These are phyloP conservation scores for Mantis religiosa DNA, from an alignment of 2,888 invertebrate species.

Conservation along the genomic window DNA sequence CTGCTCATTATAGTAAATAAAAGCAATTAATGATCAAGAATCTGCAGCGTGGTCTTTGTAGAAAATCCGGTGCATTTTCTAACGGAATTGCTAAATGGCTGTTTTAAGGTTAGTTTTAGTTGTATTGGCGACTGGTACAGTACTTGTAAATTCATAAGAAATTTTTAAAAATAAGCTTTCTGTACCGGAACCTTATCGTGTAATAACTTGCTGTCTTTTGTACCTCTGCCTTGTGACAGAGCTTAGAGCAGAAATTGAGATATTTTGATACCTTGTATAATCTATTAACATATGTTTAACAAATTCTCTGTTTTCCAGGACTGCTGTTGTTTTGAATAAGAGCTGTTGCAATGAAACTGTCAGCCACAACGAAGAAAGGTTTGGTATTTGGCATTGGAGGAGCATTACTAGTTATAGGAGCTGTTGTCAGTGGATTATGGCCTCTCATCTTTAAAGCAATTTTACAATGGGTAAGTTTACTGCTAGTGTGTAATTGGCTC, in stretches of 20 bases:
- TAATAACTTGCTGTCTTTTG: too few species aligned
- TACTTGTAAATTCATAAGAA: too few species aligned
- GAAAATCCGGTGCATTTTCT: not conserved
- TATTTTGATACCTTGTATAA: too few species aligned
- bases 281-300: too few species aligned
- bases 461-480: slow-evolving; percentile 15
- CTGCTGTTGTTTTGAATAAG: not conserved
- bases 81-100: not conserved
- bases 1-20: not conserved
- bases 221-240: too few species aligned
- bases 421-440: slow-evolving; percentile 24
- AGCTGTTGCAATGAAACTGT: slow-evolving; percentile 2
- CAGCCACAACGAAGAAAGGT: slow-evolving; percentile 21
- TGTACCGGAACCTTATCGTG: too few species aligned
- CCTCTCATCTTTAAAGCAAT: slow-evolving; percentile 17
- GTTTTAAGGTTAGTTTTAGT: not conserved
- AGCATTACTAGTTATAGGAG: slow-evolving; percentile 20
- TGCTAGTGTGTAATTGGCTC: not conserved
- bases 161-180: too few species aligned
- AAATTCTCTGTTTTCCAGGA: not conserved
- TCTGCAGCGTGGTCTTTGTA: not conserved
- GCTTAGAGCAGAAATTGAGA: too few species aligned
- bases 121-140: too few species aligned
- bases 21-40: not conserved
- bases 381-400: slow-evolving; percentile 25